Evolutionary conservation across 2,797 vertebrate genomes (phyloP).

Genomic region (Poeciliopsis paucimaculata): DNA sequence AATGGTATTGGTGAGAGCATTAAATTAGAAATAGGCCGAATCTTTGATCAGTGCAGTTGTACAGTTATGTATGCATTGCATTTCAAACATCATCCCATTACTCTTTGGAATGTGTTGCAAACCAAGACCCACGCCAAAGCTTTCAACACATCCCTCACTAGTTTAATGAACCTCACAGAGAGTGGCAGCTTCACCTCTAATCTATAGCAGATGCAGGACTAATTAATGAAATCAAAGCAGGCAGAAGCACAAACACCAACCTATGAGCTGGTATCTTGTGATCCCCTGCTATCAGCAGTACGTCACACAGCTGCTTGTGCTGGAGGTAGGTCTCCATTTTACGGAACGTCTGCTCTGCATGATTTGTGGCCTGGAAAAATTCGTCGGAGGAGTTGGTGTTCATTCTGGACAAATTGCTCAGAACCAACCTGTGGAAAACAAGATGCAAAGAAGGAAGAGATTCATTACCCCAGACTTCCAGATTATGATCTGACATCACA

Average conservation of each 20-base stretch:
- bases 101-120: constrained; percentile 19
- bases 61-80: constrained; percentile 27
- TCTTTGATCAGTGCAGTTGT: not conserved
- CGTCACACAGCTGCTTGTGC: constrained; percentile 96
- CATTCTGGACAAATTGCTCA: constrained; percentile 85
- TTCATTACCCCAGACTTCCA: not conserved
- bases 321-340: constrained; percentile 97
- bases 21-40: not conserved
- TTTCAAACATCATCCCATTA: constrained; percentile 39
- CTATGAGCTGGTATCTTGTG: constrained; percentile 97
- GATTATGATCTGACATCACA: not conserved
- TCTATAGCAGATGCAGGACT: constrained; percentile 29
- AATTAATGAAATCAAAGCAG: constrained; percentile 57
- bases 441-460: constrained; percentile 17
- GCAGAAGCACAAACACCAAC: constrained; percentile 72
- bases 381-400: constrained; percentile 87
- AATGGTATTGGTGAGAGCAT: not conserved
- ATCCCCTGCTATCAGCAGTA: constrained; percentile 91
- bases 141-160: constrained; percentile 15
- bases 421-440: constrained; percentile 80
- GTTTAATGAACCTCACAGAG: constrained; percentile 46
- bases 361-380: constrained; percentile 90
- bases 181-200: constrained; percentile 23
- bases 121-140: constrained; percentile 25
- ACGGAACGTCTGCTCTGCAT: constrained; percentile 93